Conservation (phyloP, 2,113 vertebrate species). For the Furnarius figulus region DNA sequence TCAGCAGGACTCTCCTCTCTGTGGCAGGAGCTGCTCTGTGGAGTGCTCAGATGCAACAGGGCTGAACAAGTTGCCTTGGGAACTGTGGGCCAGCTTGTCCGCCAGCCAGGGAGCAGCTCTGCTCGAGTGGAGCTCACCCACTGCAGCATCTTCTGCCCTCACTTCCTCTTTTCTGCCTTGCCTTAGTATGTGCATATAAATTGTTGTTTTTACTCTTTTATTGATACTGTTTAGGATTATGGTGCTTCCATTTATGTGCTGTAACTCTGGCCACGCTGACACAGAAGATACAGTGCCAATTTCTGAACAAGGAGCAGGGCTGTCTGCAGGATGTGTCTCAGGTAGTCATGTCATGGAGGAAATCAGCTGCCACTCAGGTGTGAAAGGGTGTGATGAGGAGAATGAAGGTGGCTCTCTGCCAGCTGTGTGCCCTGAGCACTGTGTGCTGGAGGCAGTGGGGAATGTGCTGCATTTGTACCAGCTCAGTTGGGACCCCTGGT, state of each 20-base stretch:
- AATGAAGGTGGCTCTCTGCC: not conserved
- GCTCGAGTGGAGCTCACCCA: not conserved
- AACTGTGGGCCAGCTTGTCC: slow-evolving; percentile 20
- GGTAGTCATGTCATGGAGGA: fast-evolving
- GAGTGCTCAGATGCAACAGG: slow-evolving; percentile 4
- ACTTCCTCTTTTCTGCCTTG: not conserved
- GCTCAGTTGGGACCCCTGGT: fast-evolving
- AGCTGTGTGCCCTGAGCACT: not conserved
- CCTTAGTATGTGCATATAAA: not conserved
- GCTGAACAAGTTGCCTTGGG: slow-evolving; percentile 62
- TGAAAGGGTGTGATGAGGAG: not conserved
- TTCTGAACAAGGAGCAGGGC: not conserved
- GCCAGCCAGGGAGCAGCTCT: not conserved
- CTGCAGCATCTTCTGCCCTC: not conserved
- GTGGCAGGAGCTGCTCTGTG: not conserved
- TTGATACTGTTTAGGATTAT: not conserved
- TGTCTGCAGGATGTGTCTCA: not conserved
- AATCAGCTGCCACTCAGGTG: not conserved
- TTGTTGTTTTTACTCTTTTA: not conserved
- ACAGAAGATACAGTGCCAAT: not conserved
- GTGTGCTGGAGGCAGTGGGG: not conserved
- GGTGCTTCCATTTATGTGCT: not conserved
- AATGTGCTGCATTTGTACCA: not conserved
- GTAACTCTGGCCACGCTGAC: not conserved
- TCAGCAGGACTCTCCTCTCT: not conserved